A percentile compares a stretch with the other conserved stretches of the same genome.
Evolutionary conservation across 2,113 vertebrate species (phyloP).

Genomic region (Coryphaenoides rupestris): DNA sequence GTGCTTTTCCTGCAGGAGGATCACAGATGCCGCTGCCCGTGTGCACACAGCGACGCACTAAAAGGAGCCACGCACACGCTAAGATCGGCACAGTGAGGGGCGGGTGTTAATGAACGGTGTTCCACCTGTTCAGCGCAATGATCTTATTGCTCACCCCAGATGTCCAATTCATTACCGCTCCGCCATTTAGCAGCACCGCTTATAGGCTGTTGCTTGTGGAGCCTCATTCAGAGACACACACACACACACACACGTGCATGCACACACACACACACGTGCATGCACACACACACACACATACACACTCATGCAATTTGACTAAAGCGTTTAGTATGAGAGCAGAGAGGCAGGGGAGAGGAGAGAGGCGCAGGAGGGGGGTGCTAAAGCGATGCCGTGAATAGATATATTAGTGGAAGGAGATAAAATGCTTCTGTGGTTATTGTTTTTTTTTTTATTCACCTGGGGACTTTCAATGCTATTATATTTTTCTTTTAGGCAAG

Average conservation of each 20-base stretch:
- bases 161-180: constrained; percentile 50
- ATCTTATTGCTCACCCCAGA: constrained; percentile 63
- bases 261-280: neutral
- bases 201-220: constrained; percentile 41
- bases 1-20: too few species aligned
- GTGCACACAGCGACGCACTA: too few species aligned
- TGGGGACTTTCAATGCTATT: too few species aligned
- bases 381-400: too few species aligned
- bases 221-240: constrained; percentile 16
- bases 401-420: too few species aligned
- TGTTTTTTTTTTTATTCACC: too few species aligned
- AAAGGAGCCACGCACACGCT: neutral
- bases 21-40: too few species aligned
- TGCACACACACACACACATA: neutral
- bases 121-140: constrained; percentile 62
- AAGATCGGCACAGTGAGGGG: constrained; percentile 18
- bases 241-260: neutral
- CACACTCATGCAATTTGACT: neutral
- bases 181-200: constrained; percentile 43
- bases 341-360: too few species aligned
- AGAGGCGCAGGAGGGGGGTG: too few species aligned
- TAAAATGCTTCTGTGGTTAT: too few species aligned
- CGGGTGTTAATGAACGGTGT: constrained; percentile 59
- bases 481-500: too few species aligned
- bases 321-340: too few species aligned